Conservation (phyloP, 92 coral and sea anemone genomes). For the Phenganax subtilis region DNA sequence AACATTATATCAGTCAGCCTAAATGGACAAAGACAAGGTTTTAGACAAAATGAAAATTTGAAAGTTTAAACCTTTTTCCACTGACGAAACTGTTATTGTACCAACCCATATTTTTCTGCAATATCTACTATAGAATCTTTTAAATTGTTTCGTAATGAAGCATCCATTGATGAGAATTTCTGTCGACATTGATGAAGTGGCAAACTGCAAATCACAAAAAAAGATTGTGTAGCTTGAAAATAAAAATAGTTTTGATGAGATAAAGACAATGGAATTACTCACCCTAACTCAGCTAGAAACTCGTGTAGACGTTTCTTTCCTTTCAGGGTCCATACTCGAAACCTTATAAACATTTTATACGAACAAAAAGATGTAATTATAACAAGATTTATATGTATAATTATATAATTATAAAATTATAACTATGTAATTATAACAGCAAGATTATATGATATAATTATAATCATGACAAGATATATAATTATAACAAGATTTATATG, state of each 20-base stretch:
- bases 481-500: too few relatives aligned
- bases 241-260: not conserved
- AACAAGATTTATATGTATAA: too few relatives aligned
- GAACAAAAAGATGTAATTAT: too few relatives aligned
- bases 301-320: slow-evolving; percentile 79
- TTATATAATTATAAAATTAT: too few relatives aligned
- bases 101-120: slow-evolving; percentile 88
- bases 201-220: slow-evolving; percentile 44
- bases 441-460: too few relatives aligned
- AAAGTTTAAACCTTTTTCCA: too few relatives aligned
- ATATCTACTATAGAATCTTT: slow-evolving; percentile 70
- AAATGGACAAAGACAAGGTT: not conserved
- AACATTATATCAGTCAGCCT: slow-evolving; percentile 92
- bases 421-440: too few relatives aligned
- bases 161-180: slow-evolving; percentile 81
- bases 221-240: not conserved
- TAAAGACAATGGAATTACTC: not conserved
- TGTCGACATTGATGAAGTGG: slow-evolving; percentile 89
- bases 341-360: slow-evolving; percentile 46
- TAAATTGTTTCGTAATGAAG: slow-evolving; percentile 74
- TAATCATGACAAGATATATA: too few relatives aligned
- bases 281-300: slow-evolving; percentile 97
- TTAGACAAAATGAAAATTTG: not conserved
- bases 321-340: slow-evolving; percentile 93
- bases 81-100: not conserved